These are phyloP conservation scores for Liasis olivaceus DNA, from an alignment of 2,797 vertebrate species.

Conservation along the genomic window DNA sequence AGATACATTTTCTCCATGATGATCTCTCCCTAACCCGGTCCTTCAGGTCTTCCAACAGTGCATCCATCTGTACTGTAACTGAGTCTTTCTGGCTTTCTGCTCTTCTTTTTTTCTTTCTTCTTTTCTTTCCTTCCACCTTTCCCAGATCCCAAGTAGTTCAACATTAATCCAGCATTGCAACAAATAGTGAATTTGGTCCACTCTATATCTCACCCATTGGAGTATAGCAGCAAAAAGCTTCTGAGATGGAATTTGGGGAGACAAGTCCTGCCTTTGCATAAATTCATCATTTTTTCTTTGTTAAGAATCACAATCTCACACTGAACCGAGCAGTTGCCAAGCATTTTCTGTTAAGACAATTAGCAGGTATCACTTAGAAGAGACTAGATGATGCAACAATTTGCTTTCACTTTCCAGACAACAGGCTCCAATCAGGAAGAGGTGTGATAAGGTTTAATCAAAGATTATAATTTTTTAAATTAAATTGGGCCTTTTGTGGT, in stretches of 20 bases:
- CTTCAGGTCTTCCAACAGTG: neutral
- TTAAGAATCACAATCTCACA: neutral
- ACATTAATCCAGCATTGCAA: neutral
- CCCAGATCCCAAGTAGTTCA: neutral
- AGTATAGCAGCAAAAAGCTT: slow-evolving; percentile 5
- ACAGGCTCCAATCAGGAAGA: slow-evolving; percentile 72
- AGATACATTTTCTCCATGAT: neutral
- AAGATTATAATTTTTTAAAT: slow-evolving; percentile 81
- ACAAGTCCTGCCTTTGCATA: slow-evolving; percentile 20
- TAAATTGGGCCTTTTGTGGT: slow-evolving; percentile 74
- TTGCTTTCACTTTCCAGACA: slow-evolving; percentile 72
- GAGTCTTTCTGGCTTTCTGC: neutral
- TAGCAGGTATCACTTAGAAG: slow-evolving; percentile 72
- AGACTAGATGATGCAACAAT: slow-evolving; percentile 24
- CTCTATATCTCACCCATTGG: slow-evolving; percentile 1
- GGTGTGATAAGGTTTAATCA: slow-evolving; percentile 74
- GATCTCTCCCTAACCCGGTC: neutral
- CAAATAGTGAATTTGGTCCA: neutral
- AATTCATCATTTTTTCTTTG: neutral
- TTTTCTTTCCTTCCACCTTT: neutral
- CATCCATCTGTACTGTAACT: neutral
- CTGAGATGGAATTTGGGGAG: slow-evolving; percentile 30
- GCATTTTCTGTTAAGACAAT: slow-evolving; percentile 67
- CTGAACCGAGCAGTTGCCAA: slow-evolving; percentile 48
- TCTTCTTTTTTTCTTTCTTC: neutral